Evolutionary conservation across 2,797 vertebrate species (phyloP).

Genomic region (Megaceryle alcyon): DNA sequence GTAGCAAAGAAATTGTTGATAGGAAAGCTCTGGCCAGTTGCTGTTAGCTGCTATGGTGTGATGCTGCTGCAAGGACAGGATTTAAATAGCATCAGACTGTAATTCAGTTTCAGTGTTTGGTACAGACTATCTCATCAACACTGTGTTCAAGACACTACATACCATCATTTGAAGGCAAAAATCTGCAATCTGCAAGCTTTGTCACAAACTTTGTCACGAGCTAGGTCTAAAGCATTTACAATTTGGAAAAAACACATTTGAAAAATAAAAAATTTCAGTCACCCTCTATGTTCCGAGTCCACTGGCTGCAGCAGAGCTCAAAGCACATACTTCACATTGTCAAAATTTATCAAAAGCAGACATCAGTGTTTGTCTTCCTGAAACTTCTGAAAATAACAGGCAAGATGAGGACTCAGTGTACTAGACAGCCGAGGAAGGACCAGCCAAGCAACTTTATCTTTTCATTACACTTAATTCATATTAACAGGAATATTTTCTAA

Average conservation of each 20-base stretch:
- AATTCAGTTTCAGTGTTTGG: background rate
- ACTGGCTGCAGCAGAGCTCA: background rate
- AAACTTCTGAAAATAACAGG: background rate
- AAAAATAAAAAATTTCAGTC: background rate
- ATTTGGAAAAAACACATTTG: background rate
- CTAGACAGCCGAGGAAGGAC: background rate
- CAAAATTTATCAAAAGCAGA: background rate
- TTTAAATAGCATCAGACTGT: background rate
- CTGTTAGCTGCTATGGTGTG: background rate
- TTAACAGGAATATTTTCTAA: slow-evolving; percentile 23
- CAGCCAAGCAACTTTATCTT: background rate
- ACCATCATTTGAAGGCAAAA: background rate
- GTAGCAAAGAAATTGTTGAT: background rate
- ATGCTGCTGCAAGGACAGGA: background rate
- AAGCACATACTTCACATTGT: background rate
- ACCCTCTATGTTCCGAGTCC: background rate
- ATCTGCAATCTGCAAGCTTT: background rate
- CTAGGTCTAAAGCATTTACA: background rate
- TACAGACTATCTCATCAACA: background rate
- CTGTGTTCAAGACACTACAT: background rate
- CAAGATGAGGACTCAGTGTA: background rate
- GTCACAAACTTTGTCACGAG: background rate
- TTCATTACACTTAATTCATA: background rate
- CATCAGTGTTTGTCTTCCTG: background rate
- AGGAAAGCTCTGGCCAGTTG: background rate